Base-by-base conservation (phyloP, 2,113 vertebrate genomes). In the Zosterops borbonicus region DNA sequence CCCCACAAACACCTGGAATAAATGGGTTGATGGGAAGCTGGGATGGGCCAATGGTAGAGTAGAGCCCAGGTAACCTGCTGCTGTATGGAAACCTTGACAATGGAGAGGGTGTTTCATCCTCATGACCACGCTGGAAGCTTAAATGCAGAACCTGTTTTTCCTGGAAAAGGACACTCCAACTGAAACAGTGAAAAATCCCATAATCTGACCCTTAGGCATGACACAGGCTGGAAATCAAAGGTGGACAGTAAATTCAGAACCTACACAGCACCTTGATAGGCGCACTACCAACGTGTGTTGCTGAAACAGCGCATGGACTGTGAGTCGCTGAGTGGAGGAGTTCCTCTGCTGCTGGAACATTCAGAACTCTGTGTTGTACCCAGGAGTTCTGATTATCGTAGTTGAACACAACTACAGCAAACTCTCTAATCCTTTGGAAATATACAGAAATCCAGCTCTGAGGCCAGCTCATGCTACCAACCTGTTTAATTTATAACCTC, bases 401-500 rank as follows among this genome's bases (percentile, higher is more conserved):
- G 55, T 5, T 70, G 65, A 77, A 47, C 71, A 74, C 47, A 74
- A 21, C 28, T 67, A 20, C 46, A 56, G 92, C 53, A 83, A 89
- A 90, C 39, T 58, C 17, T 62, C 47, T 13, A 47, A 78, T 83
- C 58, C 33, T 85, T 78, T 71, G 79, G 58, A 80, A 91, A 77
- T 50, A 83, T 12, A 77, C 7, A 42, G 44, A 96, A 96, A 83
- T 39, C 33, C 82, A 58, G 16, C 68, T 53, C 41, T 52, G 63
- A 73, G 58, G 59, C 31, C 70, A 86, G 78, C 71, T 77, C 63
- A 18, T 11, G 37, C 83, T 84, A 90, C 63, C 88, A 87, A 15
- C n/a, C 79, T 77, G 97, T 92, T 98, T 98, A 98, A 98, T 98
- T 90, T 97, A 96, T 97, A 98, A 98, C 97, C 91, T 68, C 46